A percentile compares a stretch with the other conserved stretches of the same genome.
Evolutionary conservation across 30 jellyfish, hydroid and myxozoan species (phyloP).

Genomic region (Haliclystus octoradiatus): DNA sequence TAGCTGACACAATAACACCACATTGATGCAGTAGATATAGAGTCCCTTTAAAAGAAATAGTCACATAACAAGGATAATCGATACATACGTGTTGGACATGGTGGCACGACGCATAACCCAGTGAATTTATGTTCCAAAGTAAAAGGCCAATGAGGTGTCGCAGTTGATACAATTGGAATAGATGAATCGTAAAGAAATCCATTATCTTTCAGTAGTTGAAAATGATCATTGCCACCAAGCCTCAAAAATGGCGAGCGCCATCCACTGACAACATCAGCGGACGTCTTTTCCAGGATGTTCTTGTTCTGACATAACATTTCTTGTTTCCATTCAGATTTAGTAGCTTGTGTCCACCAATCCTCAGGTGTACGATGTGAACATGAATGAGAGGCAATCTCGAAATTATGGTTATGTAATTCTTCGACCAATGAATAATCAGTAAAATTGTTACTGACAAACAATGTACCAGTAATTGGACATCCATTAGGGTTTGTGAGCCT

Average conservation of each 20-base stretch:
- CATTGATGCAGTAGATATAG: too few relatives aligned
- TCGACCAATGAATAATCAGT: slow-evolving; percentile 53
- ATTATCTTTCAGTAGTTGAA: slow-evolving; percentile 23
- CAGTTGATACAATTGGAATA: slow-evolving; percentile 28
- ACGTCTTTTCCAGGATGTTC: not conserved
- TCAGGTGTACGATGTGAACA: slow-evolving; percentile 58
- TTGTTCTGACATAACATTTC: slow-evolving; percentile 37
- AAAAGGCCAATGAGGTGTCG: slow-evolving; percentile 63
- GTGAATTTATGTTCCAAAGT: slow-evolving; percentile 52
- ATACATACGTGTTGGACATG: slow-evolving; percentile 68
- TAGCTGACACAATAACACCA: too few relatives aligned
- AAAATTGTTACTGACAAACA: slow-evolving; percentile 50
- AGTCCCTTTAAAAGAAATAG: too few relatives aligned
- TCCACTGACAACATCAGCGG: slow-evolving; percentile 15
- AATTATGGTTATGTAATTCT: not conserved
- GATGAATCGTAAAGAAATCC: slow-evolving; percentile 48
- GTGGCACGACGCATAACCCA: slow-evolving; percentile 35
- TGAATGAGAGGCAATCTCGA: slow-evolving; percentile 70
- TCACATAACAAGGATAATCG: too few relatives aligned
- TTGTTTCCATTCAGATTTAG: slow-evolving; percentile 44
- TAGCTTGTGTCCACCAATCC: slow-evolving; percentile 63
- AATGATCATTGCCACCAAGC: slow-evolving; percentile 59
- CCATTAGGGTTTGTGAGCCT: slow-evolving; percentile 62
- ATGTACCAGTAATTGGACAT: slow-evolving; percentile 77
- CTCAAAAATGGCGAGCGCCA: slow-evolving; percentile 64